Conservation (phyloP, 2,113 vertebrate genomes). For the Lepus americanus region DNA sequence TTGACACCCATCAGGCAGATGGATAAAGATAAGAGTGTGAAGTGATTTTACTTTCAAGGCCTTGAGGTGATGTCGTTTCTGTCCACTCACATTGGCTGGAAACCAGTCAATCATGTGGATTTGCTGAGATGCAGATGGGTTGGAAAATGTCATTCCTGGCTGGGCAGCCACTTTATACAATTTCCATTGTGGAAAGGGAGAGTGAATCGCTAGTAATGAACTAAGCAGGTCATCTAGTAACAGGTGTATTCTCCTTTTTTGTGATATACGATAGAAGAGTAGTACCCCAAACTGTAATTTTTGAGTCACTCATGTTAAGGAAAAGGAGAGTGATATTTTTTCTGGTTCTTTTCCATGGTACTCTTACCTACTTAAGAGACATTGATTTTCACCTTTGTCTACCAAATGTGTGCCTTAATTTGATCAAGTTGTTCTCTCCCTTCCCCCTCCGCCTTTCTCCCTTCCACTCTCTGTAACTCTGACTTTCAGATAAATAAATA, state of each 20-base stretch:
- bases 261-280: neutral
- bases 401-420: neutral
- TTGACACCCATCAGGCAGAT: neutral
- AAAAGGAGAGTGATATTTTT: neutral
- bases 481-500: no score
- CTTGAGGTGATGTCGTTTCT: neutral
- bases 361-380: neutral
- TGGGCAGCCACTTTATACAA: neutral
- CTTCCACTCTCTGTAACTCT: no score
- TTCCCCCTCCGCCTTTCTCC: no score
- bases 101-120: neutral
- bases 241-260: neutral
- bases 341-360: neutral
- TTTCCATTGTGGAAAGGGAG: neutral
- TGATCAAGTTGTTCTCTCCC: neutral
- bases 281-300: neutral
- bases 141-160: neutral
- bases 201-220: neutral
- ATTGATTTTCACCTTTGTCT: neutral
- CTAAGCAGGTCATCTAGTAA: neutral
- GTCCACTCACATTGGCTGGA: neutral
- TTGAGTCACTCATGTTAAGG: slow-evolving; percentile 8
- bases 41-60: neutral
- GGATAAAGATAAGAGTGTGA: neutral
- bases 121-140: neutral